Evolutionary conservation across 1,140 invertebrate genomes (phyloP).

Genomic region (Procambarus clarkii): DNA sequence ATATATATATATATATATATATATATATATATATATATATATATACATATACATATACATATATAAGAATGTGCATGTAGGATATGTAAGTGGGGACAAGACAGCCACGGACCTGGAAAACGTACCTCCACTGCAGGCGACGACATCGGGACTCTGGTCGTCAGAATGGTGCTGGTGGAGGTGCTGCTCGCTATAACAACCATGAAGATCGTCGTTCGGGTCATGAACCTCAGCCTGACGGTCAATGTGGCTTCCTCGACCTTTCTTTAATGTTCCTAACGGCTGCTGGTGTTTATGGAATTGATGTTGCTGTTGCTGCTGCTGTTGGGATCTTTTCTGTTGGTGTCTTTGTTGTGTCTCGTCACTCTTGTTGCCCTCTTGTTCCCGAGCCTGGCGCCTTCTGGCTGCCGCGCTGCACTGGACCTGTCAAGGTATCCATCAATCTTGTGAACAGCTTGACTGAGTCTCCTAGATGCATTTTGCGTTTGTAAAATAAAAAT

Average conservation of each 20-base stretch:
- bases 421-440: neutral
- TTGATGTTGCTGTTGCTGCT: conserved; percentile 21
- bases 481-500: no score
- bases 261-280: neutral
- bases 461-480: no score
- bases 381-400: neutral
- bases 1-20: conserved; percentile 51
- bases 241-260: neutral
- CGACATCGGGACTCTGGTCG: conserved; percentile 54
- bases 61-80: neutral
- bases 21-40: conserved; percentile 51
- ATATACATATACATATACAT: conserved; percentile 49
- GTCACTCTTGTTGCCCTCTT: neutral
- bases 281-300: neutral
- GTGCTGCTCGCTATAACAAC: neutral
- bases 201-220: neutral
- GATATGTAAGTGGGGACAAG: neutral
- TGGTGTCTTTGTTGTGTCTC: conserved; percentile 10
- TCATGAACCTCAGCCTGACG: neutral
- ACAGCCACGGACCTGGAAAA: neutral
- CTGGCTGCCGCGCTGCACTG: conserved; percentile 34
- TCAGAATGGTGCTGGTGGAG: conserved; percentile 34
- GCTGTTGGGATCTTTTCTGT: conserved; percentile 7
- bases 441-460: no score
- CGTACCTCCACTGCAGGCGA: conserved; percentile 56